phyloP scores from a whole-genome alignment of 2,797 vertebrate species.

The Scolopax bukidnonensis region DNA sequence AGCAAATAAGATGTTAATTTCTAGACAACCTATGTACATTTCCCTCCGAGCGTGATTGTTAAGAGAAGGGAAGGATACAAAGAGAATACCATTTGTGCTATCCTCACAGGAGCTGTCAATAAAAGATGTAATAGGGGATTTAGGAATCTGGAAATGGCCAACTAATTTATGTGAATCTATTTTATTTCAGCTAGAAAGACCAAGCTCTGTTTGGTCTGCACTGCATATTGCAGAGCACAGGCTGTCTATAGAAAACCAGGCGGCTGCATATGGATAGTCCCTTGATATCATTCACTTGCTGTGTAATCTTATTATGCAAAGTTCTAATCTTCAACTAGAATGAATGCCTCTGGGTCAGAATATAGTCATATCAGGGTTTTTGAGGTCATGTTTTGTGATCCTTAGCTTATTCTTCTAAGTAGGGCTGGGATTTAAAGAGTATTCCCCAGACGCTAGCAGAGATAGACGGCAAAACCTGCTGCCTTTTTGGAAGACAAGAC shows the following conservation, averaged over 20 bases:
- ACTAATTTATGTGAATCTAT: slow-evolving; percentile 91
- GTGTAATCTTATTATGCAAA: slow-evolving; percentile 99
- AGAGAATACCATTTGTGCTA: slow-evolving; percentile 80
- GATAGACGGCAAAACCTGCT: slow-evolving; percentile 85
- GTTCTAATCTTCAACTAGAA: slow-evolving; percentile 98
- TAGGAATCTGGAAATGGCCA: slow-evolving; percentile 88
- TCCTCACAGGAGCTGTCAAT: slow-evolving; percentile 85
- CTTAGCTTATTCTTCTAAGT: slow-evolving; percentile 91
- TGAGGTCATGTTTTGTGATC: slow-evolving; percentile 93
- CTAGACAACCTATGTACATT: slow-evolving; percentile 77
- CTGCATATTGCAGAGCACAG: slow-evolving; percentile 90
- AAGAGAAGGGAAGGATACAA: slow-evolving; percentile 78
- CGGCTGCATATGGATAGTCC: slow-evolving; percentile 98
- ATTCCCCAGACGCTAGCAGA: slow-evolving; percentile 86
- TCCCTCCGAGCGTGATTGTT: slow-evolving; percentile 79
- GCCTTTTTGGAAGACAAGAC: slow-evolving; percentile 89
- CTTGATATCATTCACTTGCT: slow-evolving; percentile 99
- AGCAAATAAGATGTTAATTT: slow-evolving; percentile 90
- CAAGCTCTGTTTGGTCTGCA: slow-evolving; percentile 81
- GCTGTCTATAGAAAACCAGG: slow-evolving; percentile 95
- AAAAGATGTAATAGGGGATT: slow-evolving; percentile 93
- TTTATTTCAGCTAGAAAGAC: slow-evolving; percentile 86
- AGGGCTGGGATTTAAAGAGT: slow-evolving; percentile 89
- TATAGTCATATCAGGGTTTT: slow-evolving; percentile 94
- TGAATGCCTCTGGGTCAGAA: slow-evolving; percentile 92